Evolutionary conservation across 2,113 vertebrate genomes (phyloP), one percentile per base, ranked within the genome.

Genomic region (Oostethus manadensis): DNA sequence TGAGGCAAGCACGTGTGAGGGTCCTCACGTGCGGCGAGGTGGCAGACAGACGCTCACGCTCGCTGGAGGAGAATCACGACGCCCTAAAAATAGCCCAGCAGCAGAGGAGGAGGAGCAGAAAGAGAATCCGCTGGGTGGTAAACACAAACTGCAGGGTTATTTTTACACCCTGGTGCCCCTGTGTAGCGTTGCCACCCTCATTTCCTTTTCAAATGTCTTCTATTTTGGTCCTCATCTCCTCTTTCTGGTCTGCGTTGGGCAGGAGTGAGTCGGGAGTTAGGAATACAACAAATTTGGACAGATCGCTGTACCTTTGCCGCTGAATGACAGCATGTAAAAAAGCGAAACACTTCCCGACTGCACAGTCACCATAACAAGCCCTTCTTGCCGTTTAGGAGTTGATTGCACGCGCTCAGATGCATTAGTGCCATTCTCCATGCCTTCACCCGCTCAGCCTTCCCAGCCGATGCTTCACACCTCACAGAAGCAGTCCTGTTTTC

Each of bases 81-180:
- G 53, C 43, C 66, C 77, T 85, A 87, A 86, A 81, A 80, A 86
- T 86, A 87, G 68, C 10, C 0, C 15, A 1, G 13, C 2, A 2
- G 35, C 1, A 56, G 58, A 69, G 76, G 66, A 56, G 76, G 66
- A 56, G 40, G 45, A 62, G 71, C 62, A 58, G 76, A 60, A 56
- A 23, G 45, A 62, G 71, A 66, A 60, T n/a, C 18, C 43, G 43
- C 45, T 0, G 48, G 64, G 14, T 64, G 62, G 60, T 68, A 70
- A 84, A 76, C 75, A 84, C 70, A 78, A 75, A 80, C 62, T 62
- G 35, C 1, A 10, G 46, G 64, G 48, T 68, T 86, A 82, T 86
- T 86, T 87, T 83, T 78, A 83, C 29, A 17, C 63, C 20, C n/a
- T 18, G 11, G 29, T 14, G 13, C 58, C 64, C 54, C 40, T 60